Percentiles rank a stretch among this genome's conserved stretches.
These are phyloP conservation scores for Ginglymostoma cirratum DNA, from an alignment of 2,113 vertebrate species.

Conservation along the genomic window DNA sequence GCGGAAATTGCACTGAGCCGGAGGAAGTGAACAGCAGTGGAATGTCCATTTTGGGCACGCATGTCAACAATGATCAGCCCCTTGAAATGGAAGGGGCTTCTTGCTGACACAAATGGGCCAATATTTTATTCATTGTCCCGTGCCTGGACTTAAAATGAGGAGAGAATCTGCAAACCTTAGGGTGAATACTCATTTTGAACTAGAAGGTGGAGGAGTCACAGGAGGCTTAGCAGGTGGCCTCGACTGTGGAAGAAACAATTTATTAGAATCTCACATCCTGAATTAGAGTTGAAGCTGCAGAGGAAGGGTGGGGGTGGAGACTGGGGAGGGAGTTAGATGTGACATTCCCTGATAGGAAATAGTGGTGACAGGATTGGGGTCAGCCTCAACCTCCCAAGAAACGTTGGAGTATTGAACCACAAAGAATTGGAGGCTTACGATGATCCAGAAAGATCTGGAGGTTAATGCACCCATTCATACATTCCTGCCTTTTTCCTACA, in stretches of 20 bases:
- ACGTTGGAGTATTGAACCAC: not conserved
- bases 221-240: not conserved
- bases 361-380: not conserved
- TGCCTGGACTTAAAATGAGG: not conserved
- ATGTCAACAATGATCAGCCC: not conserved
- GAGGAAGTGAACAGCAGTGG: not conserved
- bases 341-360: not conserved
- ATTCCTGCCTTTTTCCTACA: not conserved
- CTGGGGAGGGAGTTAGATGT: no score
- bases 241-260: no score
- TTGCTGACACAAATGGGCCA: not conserved
- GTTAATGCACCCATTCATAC: not conserved
- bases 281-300: not conserved
- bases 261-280: not conserved
- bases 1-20: not conserved
- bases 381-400: not conserved
- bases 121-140: not conserved
- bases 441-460: not conserved
- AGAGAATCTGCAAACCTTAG: not conserved
- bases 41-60: not conserved
- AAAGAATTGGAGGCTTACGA: not conserved
- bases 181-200: not conserved
- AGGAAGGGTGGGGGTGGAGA: not conserved
- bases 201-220: not conserved
- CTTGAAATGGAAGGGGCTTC: not conserved